Conservation (phyloP, 2,888 invertebrate genomes). For the Myopa testacea region DNA sequence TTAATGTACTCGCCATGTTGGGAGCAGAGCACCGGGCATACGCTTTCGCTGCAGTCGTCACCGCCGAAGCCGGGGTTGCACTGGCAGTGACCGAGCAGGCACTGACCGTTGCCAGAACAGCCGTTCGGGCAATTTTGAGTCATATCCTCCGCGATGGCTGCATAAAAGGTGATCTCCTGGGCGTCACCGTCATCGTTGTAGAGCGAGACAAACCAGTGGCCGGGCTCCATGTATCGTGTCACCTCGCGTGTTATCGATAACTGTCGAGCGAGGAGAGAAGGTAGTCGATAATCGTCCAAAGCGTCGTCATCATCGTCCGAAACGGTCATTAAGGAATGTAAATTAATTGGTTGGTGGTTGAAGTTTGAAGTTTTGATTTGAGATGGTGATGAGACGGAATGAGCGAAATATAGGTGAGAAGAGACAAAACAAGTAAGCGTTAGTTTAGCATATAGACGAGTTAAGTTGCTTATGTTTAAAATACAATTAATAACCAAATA, state of each 20-base stretch:
- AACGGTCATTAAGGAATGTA: constrained; percentile 9
- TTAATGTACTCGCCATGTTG: constrained; percentile 97
- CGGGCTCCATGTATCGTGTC: constrained; percentile 94
- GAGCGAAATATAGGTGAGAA: constrained; percentile 33
- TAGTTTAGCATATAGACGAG: constrained; percentile 28
- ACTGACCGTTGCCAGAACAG: constrained; percentile 97
- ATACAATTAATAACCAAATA: constrained; percentile 1
- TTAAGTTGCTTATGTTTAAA: not conserved
- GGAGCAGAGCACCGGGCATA: constrained; percentile 96
- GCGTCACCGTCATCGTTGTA: constrained; percentile 96
- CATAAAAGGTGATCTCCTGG: constrained; percentile 87
- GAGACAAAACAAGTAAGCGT: constrained; percentile 37
- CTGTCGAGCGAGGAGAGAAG: constrained; percentile 48
- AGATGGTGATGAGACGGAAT: constrained; percentile 23
- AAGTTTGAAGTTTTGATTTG: constrained; percentile 1
- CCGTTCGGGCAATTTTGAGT: constrained; percentile 96
- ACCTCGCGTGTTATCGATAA: constrained; percentile 91
- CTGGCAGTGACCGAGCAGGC: constrained; percentile 93
- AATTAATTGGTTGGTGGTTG: not conserved
- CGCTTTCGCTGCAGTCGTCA: constrained; percentile 97
- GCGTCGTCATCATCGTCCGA: not conserved
- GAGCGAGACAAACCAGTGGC: constrained; percentile 95
- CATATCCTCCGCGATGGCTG: constrained; percentile 89
- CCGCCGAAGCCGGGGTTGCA: constrained; percentile 98
- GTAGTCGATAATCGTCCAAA: not conserved